These are phyloP conservation scores for Endomychus coccineus DNA, from an alignment of 2,888 invertebrate species.

Conservation along the genomic window DNA sequence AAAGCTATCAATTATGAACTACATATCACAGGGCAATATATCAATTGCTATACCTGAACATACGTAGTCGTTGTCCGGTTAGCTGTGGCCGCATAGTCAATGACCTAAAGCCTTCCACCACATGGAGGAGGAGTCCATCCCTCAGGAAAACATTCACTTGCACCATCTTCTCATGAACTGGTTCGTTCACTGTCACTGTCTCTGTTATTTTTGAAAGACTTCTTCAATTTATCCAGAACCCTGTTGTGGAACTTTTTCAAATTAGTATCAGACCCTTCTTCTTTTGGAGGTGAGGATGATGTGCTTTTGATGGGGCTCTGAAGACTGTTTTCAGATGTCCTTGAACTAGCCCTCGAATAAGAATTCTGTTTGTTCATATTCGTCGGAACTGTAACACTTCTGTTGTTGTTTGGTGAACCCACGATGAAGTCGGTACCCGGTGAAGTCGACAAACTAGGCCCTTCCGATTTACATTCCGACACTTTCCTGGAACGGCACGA, in stretches of 20 bases:
- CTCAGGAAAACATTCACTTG: no score
- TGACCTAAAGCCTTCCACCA: constrained; percentile 17
- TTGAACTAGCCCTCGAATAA: constrained; percentile 51
- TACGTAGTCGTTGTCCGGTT: constrained; percentile 27
- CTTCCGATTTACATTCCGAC: constrained; percentile 69
- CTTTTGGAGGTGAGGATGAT: constrained; percentile 57
- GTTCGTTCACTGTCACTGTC: constrained; percentile 48
- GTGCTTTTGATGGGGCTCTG: constrained; percentile 62
- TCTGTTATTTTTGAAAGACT: constrained; percentile 56
- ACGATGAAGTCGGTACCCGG: constrained; percentile 53
- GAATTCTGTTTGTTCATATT: constrained; percentile 55
- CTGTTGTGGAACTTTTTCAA: constrained; percentile 74
- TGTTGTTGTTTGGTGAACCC: constrained; percentile 52
- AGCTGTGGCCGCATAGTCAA: constrained; percentile 26
- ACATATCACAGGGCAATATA: constrained; percentile 35
- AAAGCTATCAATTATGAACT: no score
- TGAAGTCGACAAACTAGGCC: constrained; percentile 61
- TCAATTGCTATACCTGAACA: constrained; percentile 31
- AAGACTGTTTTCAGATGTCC: constrained; percentile 55
- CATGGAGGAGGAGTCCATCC: constrained; percentile 30
- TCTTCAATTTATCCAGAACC: constrained; percentile 70
- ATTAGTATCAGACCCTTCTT: constrained; percentile 51
- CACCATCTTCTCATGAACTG: constrained; percentile 47
- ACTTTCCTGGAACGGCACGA: constrained; percentile 62
- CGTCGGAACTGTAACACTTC: constrained; percentile 60